phyloP scores from a whole-genome alignment of 2,797 vertebrate genomes.

The Phylloscopus collybita region DNA sequence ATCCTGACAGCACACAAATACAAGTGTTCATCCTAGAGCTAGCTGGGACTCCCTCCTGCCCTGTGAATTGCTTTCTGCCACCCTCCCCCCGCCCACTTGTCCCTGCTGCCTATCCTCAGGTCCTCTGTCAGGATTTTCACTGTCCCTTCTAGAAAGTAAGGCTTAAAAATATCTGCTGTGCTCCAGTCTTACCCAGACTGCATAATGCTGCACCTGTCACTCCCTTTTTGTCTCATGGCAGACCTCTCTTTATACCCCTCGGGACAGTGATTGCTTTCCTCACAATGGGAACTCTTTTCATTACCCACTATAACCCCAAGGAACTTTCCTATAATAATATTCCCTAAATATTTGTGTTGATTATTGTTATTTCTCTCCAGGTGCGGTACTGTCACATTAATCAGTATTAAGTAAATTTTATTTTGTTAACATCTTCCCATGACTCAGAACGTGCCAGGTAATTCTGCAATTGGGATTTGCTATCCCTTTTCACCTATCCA shows the following conservation, averaged over 20 bases:
- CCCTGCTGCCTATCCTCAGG: background rate
- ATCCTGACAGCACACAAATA: background rate
- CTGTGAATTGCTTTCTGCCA: background rate
- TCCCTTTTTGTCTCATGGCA: background rate
- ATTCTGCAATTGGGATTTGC: background rate
- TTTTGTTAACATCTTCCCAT: background rate
- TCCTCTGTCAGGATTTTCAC: background rate
- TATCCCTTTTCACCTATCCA: background rate
- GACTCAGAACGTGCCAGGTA: background rate
- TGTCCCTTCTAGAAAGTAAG: background rate
- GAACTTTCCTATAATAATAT: background rate
- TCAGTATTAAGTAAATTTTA: conserved; percentile 41
- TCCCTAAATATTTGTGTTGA: conserved; percentile 29
- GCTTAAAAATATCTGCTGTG: background rate
- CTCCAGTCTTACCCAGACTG: background rate
- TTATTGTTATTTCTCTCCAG: conserved; percentile 16
- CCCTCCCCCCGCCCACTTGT: fast-evolving
- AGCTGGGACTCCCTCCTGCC: background rate
- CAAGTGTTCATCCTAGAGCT: fast-evolving
- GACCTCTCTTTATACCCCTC: background rate
- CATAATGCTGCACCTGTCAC: background rate
- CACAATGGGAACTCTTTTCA: background rate
- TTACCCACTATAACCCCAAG: background rate
- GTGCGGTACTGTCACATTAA: conserved; percentile 1
- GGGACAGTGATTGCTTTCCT: background rate